Base-by-base conservation (phyloP, 1,140 invertebrate genomes). In the Holcopasites calliopsidis region DNA sequence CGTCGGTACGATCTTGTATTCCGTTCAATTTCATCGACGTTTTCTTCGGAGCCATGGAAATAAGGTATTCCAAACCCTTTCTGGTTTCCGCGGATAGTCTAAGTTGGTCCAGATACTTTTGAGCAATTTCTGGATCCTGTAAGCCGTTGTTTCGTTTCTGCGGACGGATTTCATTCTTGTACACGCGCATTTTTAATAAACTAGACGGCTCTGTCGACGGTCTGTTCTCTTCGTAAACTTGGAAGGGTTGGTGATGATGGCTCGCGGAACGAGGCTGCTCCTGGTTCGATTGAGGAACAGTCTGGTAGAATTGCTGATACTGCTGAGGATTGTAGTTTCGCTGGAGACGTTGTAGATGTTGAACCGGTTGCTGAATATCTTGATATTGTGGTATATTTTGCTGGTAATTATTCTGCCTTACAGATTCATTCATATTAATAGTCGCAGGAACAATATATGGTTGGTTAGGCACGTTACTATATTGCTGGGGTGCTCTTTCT, bases 91-190 rank as follows among this genome's bases (percentile, higher is more conserved):
- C 47, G 5, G 71, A 50, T 38, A 82, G 57, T 6, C 77, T 76
- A 10, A 86, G 11, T 3, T 50, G 21, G 18, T 85, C 70, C 33
- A 88, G 18, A 1, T 75, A 52, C 60, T 79, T 77, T 23, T 73
- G 69, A 40, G 86, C 44, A 2, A 65, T 74, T 16, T 83, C 60
- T 0, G 70, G 72, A 47, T 90, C 86, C 52, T 91, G 90, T 26
- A 91, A 47, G 7, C 90, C 90, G 66, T 91, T 90, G 54, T 90
- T 90, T 16, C 84, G 76, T 23, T 79, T 85, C 38, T 86, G 84
- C 6, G 80, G 75, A 8, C 72, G 68, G 0, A 86, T 49, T 0
- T 82, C 57, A 13, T 89, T 79, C 21, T 85, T 85, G 50, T 87
- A 82, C 3, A 78, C 10, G 7, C 87, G 85, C 11, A 87, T 65